phyloP scores from a whole-genome alignment of 2,113 vertebrate species.

The Capreolus pygargus region DNA sequence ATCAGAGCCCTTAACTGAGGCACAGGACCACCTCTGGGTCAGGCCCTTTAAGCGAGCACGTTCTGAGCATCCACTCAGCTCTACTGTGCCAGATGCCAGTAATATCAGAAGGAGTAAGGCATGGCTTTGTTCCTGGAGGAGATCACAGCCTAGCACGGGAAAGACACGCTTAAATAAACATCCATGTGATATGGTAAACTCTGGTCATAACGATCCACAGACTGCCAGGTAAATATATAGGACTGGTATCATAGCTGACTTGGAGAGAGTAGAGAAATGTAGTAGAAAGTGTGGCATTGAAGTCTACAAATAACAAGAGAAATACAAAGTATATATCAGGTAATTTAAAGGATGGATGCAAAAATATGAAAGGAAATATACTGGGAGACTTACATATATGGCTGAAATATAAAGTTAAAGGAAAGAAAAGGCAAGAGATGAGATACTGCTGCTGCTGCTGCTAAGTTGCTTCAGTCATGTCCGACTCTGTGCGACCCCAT shows the following conservation, averaged over 20 bases:
- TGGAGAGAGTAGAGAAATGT: not conserved
- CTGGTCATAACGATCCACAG: not conserved
- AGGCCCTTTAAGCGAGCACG: fast-evolving
- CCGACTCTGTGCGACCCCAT: too few relatives aligned
- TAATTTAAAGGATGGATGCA: not conserved
- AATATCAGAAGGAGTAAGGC: not conserved
- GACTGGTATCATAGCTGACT: not conserved
- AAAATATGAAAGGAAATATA: not conserved
- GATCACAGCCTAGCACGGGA: not conserved
- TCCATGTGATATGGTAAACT: not conserved
- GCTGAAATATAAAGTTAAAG: not conserved
- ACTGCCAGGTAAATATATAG: not conserved
- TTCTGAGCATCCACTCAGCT: not conserved
- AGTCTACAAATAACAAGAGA: not conserved
- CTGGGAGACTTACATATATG: not conserved
- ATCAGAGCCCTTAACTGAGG: not conserved
- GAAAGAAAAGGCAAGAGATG: not conserved
- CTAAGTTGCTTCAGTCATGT: too few relatives aligned
- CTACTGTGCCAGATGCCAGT: not conserved
- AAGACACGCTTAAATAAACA: not conserved
- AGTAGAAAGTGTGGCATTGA: not conserved
- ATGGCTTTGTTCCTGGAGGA: not conserved
- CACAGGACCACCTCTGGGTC: fast-evolving
- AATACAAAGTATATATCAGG: not conserved
- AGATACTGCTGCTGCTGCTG: not conserved